Evolutionary conservation across 1,140 invertebrate genomes (phyloP).

Genomic region (Drosophila willistoni): DNA sequence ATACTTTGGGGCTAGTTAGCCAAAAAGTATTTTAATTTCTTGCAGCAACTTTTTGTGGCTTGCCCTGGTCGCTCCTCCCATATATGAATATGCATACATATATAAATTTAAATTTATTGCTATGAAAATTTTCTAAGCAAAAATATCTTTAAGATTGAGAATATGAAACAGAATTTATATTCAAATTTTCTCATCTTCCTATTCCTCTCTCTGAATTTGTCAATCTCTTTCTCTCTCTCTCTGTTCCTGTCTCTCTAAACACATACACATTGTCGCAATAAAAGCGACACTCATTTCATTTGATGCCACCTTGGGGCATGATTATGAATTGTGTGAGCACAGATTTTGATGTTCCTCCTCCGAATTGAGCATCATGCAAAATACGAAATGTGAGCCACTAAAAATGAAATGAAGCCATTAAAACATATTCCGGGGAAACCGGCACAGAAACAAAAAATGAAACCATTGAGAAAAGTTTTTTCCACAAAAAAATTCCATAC

Average conservation of each 20-base stretch:
- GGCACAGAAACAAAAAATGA: not conserved
- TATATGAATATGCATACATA: too few species aligned
- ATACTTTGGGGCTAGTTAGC: slow-evolving; percentile 66
- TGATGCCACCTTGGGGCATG: slow-evolving; percentile 73
- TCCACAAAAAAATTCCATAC: not conserved
- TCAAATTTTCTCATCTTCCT: slow-evolving; percentile 14
- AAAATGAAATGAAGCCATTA: slow-evolving; percentile 67
- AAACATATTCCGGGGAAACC: slow-evolving; percentile 52
- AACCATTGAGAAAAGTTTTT: not conserved
- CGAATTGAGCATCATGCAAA: slow-evolving; percentile 3
- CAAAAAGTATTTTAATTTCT: slow-evolving; percentile 67
- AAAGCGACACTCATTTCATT: slow-evolving; percentile 60
- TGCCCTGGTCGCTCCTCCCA: slow-evolving; percentile 1
- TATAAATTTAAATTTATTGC: slow-evolving; percentile 39
- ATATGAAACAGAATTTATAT: slow-evolving; percentile 1
- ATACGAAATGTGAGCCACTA: slow-evolving; percentile 11
- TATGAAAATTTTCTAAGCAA: slow-evolving; percentile 1
- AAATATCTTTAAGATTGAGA: not conserved
- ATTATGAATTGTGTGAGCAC: slow-evolving; percentile 66
- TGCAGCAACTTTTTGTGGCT: slow-evolving; percentile 52
- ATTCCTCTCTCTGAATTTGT: slow-evolving; percentile 1
- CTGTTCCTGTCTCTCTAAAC: slow-evolving; percentile 6
- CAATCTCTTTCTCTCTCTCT: too few species aligned
- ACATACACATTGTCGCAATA: slow-evolving; percentile 10
- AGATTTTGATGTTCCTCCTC: slow-evolving; percentile 67